Conservation (phyloP, 2,797 vertebrate species). For the Enteromius mattozi region DNA sequence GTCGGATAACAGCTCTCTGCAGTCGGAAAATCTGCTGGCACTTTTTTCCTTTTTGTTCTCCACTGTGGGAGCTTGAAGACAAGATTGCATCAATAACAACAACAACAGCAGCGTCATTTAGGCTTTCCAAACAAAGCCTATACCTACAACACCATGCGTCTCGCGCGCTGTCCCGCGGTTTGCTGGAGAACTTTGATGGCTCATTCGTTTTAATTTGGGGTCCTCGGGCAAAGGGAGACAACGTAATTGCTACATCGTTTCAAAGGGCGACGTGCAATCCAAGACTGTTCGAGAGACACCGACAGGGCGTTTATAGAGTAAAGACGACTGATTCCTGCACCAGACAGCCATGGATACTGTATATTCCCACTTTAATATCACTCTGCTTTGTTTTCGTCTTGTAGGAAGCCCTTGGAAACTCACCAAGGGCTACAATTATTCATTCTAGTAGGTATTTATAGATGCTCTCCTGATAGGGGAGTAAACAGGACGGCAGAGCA, state of each 20-base stretch:
- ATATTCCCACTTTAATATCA: constrained; percentile 42
- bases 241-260: constrained; percentile 48
- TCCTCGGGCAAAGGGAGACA: constrained; percentile 45
- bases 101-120: constrained; percentile 27
- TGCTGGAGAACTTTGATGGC: constrained; percentile 25
- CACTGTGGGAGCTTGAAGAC: constrained; percentile 35
- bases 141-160: constrained; percentile 8
- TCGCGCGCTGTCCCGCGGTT: constrained; percentile 4
- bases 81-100: constrained; percentile 53
- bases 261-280: constrained; percentile 16
- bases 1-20: constrained; percentile 34
- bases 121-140: constrained; percentile 30
- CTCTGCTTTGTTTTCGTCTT: constrained; percentile 26
- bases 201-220: constrained; percentile 51
- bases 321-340: constrained; percentile 24
- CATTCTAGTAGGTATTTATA: constrained; percentile 53
- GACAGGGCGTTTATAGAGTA: constrained; percentile 24
- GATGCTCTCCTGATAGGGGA: constrained; percentile 34
- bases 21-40: constrained; percentile 6
- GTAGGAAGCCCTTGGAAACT: constrained; percentile 30
- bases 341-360: constrained; percentile 23
- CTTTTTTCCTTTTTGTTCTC: constrained; percentile 36
- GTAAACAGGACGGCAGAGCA: constrained; percentile 42
- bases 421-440: constrained; percentile 40
- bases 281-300: constrained; percentile 22